Conservation (phyloP, 2,113 vertebrate species). For the Aphyosemion australe region DNA sequence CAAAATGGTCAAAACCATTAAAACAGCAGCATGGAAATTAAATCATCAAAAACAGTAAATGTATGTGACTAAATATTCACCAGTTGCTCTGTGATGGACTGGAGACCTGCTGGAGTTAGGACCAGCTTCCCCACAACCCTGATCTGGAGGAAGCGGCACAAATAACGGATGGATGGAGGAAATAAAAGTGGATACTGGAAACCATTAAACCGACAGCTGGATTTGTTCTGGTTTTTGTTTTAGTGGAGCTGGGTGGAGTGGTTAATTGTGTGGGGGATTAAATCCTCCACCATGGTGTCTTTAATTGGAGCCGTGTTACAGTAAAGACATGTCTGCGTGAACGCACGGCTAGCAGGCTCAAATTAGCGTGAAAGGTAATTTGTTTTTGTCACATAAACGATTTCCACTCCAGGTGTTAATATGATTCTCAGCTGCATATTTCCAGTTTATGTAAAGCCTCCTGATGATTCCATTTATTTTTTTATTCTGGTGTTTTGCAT, state of each 20-base stretch:
- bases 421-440: background rate
- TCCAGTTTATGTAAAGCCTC: background rate
- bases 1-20: too few species aligned
- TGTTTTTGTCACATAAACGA: constrained; percentile 24
- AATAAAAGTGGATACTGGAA: background rate
- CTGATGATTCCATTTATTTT: background rate
- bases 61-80: too few species aligned
- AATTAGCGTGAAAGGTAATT: constrained; percentile 8
- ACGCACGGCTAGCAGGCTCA: background rate
- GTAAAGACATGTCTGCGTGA: background rate
- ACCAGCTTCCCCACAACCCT: too few species aligned
- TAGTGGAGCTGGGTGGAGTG: background rate
- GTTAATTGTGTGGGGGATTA: background rate
- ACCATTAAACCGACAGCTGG: background rate
- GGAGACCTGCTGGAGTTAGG: too few species aligned
- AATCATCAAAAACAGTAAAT: too few species aligned
- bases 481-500: background rate
- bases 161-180: too few species aligned
- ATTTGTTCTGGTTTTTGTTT: background rate
- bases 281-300: background rate
- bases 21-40: too few species aligned
- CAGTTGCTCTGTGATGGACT: too few species aligned
- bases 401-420: constrained; percentile 17
- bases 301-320: constrained; percentile 37
- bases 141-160: too few species aligned